Evolutionary conservation across 23 tunicate genomes (phyloP), one percentile per base, ranked within the genome.

Genomic region (Clavelina lepadiformis): DNA sequence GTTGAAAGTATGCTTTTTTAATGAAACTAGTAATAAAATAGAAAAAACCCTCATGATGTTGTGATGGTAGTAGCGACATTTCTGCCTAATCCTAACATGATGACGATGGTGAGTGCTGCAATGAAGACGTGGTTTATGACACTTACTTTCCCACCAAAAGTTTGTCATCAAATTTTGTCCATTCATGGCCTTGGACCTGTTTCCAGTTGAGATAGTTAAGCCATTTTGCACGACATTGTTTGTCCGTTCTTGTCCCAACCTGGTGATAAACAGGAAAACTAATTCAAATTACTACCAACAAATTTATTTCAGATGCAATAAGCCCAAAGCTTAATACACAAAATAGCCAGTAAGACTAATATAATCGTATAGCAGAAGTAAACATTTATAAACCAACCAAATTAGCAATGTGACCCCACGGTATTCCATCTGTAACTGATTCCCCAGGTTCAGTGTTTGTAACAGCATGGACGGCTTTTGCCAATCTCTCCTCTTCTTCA

Each of bases 171-270:
- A 23, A 63, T 54, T 81, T 89, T 31, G 89, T 80, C 97, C 97
- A 89, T 37, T 75, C 73, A 47, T 65, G 41, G 1, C 97, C 97
- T 7, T 68, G 51, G 26, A 51, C 19, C 69, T 63, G 22, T 45
- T 89, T 89, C 97, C 97, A 89, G 71, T 89, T 89, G 31, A 89
- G 54, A 57, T 81, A 89, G 64, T 89, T 75, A 53, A 89, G 58
- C 97, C 97, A 89, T 62, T 89, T 89, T 24, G 82, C 81, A 1
- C 97, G 79, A 38, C 97, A 89, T 69, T 89, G 97, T 70, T 89
- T 89, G 33, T 81, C 83, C 20, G 82, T 79, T 25, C 97, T 51
- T 2, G 79, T 89, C 44, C 67, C 67, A 11, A 89, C 89, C 92
- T 82, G 46, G 4, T 52, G 49, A 41, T 41, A 41, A 15, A 41